phyloP scores from a whole-genome alignment of 2,888 invertebrate genomes.

The Griposia aprilina region DNA sequence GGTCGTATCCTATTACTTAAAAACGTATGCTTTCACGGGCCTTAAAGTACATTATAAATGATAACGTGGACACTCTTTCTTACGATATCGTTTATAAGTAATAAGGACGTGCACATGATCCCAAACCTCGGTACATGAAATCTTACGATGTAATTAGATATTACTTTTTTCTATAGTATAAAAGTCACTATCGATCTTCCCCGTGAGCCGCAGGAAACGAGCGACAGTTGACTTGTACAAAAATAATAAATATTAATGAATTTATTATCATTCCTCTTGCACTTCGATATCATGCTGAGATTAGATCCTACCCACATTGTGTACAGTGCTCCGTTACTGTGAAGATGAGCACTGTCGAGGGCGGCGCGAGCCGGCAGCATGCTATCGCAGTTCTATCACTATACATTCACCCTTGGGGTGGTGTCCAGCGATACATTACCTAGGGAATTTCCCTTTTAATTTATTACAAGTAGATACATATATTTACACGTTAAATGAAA shows the following conservation, averaged over 20 bases:
- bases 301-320: conserved; percentile 31
- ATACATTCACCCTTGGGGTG: conserved; percentile 51
- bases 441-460: conserved; percentile 44
- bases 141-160: conserved; percentile 58
- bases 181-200: conserved; percentile 70
- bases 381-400: conserved; percentile 52
- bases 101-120: conserved; percentile 61
- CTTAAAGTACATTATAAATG: conserved; percentile 44
- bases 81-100: conserved; percentile 53
- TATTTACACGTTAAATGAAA: conserved; percentile 70
- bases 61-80: conserved; percentile 37
- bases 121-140: conserved; percentile 67
- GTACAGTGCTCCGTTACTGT: background rate
- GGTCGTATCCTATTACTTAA: conserved; percentile 59
- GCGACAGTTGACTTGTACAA: conserved; percentile 75
- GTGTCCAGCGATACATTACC: conserved; percentile 39
- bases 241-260: conserved; percentile 76
- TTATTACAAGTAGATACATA: conserved; percentile 70
- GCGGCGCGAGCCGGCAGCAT: conserved; percentile 50
- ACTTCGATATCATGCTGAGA: conserved; percentile 71
- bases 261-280: conserved; percentile 66
- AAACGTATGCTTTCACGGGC: conserved; percentile 42
- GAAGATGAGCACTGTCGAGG: conserved; percentile 16
- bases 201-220: conserved; percentile 80
- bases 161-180: conserved; percentile 67